Conservation (phyloP, 2,797 vertebrate species). For the Odontamblyopus lacepedii region DNA sequence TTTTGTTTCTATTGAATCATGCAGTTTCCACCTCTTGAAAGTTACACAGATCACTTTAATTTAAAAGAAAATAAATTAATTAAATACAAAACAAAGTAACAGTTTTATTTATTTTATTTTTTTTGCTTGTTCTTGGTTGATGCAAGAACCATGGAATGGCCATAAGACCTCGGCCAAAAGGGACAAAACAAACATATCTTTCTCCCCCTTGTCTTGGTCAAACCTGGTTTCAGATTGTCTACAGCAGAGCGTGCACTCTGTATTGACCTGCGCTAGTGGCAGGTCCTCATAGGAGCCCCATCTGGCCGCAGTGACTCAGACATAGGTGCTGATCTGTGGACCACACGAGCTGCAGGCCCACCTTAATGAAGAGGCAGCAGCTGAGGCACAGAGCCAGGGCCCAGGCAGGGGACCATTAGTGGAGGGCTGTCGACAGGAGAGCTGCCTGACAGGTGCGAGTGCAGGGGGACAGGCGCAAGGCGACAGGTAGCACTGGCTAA, state of each 20-base stretch:
- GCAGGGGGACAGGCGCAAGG: slow-evolving; percentile 31
- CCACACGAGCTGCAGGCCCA: slow-evolving; percentile 39
- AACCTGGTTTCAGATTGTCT: background rate
- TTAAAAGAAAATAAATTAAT: too few species aligned
- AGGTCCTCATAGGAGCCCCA: slow-evolving; percentile 29
- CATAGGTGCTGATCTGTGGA: slow-evolving; percentile 50
- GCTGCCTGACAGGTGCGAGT: slow-evolving; percentile 51
- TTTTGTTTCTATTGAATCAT: too few species aligned
- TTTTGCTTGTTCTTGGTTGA: too few species aligned
- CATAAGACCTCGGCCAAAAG: background rate
- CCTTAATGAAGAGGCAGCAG: slow-evolving; percentile 67
- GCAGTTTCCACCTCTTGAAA: too few species aligned
- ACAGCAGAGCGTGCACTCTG: background rate
- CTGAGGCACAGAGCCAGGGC: slow-evolving; percentile 58
- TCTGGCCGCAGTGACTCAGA: slow-evolving; percentile 42
- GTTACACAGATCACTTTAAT: too few species aligned
- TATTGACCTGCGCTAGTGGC: slow-evolving; percentile 17
- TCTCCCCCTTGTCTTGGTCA: background rate
- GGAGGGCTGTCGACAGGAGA: slow-evolving; percentile 37
- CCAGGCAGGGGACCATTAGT: slow-evolving; percentile 56
- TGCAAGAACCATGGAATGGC: too few species aligned
- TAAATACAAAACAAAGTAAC: too few species aligned
- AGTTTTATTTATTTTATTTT: too few species aligned
- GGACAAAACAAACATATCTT: background rate
- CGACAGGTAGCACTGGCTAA: slow-evolving; percentile 47